phyloP scores from a whole-genome alignment of 2,888 invertebrate genomes.

The Philaethria dido region DNA sequence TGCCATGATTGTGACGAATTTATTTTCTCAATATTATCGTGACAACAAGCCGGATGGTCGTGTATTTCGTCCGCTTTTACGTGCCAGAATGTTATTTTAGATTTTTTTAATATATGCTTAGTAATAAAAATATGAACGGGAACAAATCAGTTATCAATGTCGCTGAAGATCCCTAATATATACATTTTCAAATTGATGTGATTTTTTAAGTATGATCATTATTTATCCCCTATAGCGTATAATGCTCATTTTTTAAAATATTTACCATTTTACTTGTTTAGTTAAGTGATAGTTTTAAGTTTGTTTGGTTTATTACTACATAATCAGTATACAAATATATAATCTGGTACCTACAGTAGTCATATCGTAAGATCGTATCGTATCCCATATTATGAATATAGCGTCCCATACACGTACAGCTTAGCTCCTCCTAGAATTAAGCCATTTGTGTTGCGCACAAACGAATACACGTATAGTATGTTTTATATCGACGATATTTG shows the following conservation, averaged over 20 bases:
- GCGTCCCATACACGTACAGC: conserved; percentile 56
- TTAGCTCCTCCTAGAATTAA: conserved; percentile 62
- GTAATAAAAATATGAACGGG: conserved; percentile 58
- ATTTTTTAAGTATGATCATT: conserved; percentile 73
- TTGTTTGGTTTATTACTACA: conserved; percentile 64
- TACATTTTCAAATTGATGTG: conserved; percentile 62
- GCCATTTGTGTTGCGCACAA: conserved; percentile 71
- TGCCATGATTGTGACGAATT: conserved; percentile 64
- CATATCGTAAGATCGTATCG: conserved; percentile 50
- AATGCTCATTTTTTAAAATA: conserved; percentile 80
- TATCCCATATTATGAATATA: conserved; percentile 53
- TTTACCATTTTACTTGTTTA: conserved; percentile 76
- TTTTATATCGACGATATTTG: conserved; percentile 53
- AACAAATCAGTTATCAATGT: conserved; percentile 57
- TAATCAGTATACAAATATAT: conserved; percentile 54
- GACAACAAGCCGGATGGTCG: conserved; percentile 63
- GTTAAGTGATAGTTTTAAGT: conserved; percentile 73
- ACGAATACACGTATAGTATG: conserved; percentile 32
- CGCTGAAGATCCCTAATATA: conserved; percentile 50
- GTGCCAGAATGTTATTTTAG: conserved; percentile 80
- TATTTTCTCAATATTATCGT: conserved; percentile 57
- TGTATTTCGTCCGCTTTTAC: conserved; percentile 67
- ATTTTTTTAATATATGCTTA: conserved; percentile 64
- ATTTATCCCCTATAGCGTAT: conserved; percentile 78
- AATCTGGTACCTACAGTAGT: conserved; percentile 57